Base-by-base conservation (phyloP, 2,888 invertebrate genomes). In the Drosophila imparisetae region DNA sequence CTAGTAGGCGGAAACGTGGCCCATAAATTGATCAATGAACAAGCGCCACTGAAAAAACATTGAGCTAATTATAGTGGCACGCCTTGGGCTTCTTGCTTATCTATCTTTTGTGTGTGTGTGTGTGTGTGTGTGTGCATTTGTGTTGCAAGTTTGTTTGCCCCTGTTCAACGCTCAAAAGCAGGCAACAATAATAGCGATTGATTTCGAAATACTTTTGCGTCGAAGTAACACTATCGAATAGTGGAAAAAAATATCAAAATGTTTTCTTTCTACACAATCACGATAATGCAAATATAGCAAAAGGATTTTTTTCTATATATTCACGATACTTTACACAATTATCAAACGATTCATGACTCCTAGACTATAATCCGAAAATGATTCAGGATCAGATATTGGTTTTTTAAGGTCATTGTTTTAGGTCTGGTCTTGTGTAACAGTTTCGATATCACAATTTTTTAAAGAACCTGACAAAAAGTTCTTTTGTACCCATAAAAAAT, bases 1-100 rank as follows among this genome's bases (percentile, higher is more conserved):
- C 53, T 79, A 78, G 68, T 4, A 32, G 76, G 61, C 55, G 65
- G 78, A 65, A 64, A 58, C 36, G 70, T 52, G 61, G 67, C 64
- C 72, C 64, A 65, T 75, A 72, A 82, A 87, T 87, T 87, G 85
- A 87, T 86, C 84, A 84, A 78, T 78, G 87, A 74, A 79, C 66
- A 66, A 49, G 48, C 42, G 45, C 58, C 62, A 24, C 45, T 40
- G 49, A 55, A 61, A 48, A 27, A 64, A 57, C 64, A 55, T 63
- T 70, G 72, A 63, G 72, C 88, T 86, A 86, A 86, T 88, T 88
- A 86, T 83, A 86, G 75, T 60, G 83, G 74, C 78, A 87, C 70
- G 78, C 76, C 85, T 80, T 69, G 66, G 80, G 83, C 87, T 84
- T 78, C 78, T 68, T 40, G 45, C 34, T 42, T 69, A 53, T 58